Conservation (phyloP, 2,888 invertebrate species). For the Arenicola marina region DNA sequence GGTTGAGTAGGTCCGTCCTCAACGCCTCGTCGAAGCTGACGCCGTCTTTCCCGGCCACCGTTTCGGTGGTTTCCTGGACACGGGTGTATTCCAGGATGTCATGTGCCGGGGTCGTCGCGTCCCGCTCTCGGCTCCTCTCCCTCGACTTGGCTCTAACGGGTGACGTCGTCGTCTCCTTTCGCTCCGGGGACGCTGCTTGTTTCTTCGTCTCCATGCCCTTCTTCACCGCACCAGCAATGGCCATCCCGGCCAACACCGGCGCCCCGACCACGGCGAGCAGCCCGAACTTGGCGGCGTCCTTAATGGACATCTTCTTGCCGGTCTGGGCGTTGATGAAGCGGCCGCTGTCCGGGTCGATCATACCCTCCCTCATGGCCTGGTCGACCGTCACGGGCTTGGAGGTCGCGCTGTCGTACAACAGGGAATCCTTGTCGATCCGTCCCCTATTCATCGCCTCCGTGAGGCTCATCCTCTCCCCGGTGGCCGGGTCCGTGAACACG, state of each 20-base stretch:
- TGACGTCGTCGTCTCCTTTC: not conserved
- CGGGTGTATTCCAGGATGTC: not conserved
- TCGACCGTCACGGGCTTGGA: conserved; percentile 17
- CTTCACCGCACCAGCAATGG: conserved; percentile 74
- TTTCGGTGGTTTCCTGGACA: not conserved
- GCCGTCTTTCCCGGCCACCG: not conserved
- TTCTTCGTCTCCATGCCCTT: not conserved
- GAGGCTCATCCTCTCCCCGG: conserved; percentile 15
- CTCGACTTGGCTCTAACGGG: too few species aligned
- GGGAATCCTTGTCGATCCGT: conserved; percentile 18
- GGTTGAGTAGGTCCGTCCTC: conserved; percentile 72
- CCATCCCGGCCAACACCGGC: conserved; percentile 81
- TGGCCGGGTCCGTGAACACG: conserved; percentile 67
- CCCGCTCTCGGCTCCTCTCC: too few species aligned
- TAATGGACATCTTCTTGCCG: conserved; percentile 14
- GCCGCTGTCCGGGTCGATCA: conserved; percentile 74
- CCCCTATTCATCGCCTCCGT: conserved; percentile 17
- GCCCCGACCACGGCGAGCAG: conserved; percentile 84
- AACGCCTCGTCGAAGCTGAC: conserved; percentile 63
- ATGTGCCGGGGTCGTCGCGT: not conserved
- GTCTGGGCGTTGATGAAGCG: conserved; percentile 71
- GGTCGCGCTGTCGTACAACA: conserved; percentile 16
- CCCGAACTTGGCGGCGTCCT: conserved; percentile 36
- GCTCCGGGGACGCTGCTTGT: too few species aligned
- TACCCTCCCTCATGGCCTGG: conserved; percentile 74